A percentile compares a stretch with the other conserved stretches of the same genome.
These are phyloP conservation scores for Phasianus colchicus DNA, from an alignment of 2,113 vertebrate genomes.

Conservation along the genomic window DNA sequence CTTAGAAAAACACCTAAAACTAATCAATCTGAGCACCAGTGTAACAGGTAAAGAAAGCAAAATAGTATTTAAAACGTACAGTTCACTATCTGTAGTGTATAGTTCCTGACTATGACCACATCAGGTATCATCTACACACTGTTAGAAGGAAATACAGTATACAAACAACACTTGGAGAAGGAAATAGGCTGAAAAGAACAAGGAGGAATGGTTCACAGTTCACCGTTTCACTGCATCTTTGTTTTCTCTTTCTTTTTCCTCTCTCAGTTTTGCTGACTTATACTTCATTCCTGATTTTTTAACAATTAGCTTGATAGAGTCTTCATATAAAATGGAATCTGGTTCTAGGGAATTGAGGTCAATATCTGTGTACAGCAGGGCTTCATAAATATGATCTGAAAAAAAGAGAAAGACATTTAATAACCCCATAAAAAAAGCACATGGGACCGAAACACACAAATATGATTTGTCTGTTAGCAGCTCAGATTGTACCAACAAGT, in stretches of 20 bases:
- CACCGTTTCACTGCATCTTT: conserved; percentile 87
- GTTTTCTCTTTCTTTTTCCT: conserved; percentile 80
- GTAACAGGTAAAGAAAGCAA: not conserved
- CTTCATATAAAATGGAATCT: conserved; percentile 79
- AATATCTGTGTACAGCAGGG: conserved; percentile 82
- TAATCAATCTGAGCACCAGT: not conserved
- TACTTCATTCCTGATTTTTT: conserved; percentile 91
- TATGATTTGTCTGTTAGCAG: not conserved
- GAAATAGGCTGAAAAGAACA: not conserved
- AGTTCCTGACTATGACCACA: not conserved
- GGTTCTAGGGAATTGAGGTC: conserved; percentile 82
- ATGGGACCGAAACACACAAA: not conserved
- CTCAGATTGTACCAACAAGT: not conserved
- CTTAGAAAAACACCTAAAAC: not conserved
- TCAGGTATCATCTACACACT: not conserved
- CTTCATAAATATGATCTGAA: conserved; percentile 88
- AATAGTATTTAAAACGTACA: not conserved
- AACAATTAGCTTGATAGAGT: conserved; percentile 87
- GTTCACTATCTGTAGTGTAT: no score
- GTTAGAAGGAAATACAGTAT: not conserved
- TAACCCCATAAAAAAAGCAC: not conserved
- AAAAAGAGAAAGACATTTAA: not conserved
- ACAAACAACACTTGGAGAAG: not conserved
- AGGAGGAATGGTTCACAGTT: not conserved
- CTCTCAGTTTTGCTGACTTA: conserved; percentile 84